Evolutionary conservation across 2,797 vertebrate species (phyloP).

Genomic region (Anomalospiza imberbis): DNA sequence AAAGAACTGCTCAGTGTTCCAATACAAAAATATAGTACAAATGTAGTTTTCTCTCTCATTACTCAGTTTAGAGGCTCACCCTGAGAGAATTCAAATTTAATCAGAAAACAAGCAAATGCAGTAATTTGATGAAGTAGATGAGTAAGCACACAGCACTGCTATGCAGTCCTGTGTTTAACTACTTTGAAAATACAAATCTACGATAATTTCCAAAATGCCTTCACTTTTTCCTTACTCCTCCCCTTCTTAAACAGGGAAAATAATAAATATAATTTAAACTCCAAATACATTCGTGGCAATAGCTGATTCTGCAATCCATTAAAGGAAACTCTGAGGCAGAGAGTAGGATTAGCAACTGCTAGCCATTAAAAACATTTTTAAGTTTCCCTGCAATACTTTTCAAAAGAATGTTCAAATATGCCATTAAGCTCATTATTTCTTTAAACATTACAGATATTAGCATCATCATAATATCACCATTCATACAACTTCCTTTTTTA

Average conservation of each 20-base stretch:
- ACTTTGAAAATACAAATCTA: not conserved
- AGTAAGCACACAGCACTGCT: not conserved
- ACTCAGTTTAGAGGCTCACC: not conserved
- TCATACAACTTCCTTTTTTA: not conserved
- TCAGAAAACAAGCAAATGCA: not conserved
- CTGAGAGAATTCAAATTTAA: not conserved
- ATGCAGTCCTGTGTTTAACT: not conserved
- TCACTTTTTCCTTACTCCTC: not conserved
- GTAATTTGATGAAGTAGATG: not conserved
- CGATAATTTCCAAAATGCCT: not conserved
- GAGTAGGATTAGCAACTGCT: not conserved
- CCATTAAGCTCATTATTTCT: slow-evolving; percentile 28
- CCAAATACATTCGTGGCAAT: not conserved
- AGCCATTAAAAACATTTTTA: not conserved
- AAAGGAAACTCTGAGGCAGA: not conserved
- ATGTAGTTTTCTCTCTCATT: not conserved
- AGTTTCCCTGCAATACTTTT: not conserved
- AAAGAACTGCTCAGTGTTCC: not conserved
- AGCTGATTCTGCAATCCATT: not conserved
- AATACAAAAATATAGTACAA: not conserved
- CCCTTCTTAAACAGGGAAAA: not conserved
- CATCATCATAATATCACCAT: not conserved
- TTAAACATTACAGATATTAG: not conserved
- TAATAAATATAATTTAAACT: not conserved
- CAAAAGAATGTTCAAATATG: not conserved